Base-by-base conservation (phyloP, 2,113 vertebrate genomes). In the Ailuropoda melanoleuca region DNA sequence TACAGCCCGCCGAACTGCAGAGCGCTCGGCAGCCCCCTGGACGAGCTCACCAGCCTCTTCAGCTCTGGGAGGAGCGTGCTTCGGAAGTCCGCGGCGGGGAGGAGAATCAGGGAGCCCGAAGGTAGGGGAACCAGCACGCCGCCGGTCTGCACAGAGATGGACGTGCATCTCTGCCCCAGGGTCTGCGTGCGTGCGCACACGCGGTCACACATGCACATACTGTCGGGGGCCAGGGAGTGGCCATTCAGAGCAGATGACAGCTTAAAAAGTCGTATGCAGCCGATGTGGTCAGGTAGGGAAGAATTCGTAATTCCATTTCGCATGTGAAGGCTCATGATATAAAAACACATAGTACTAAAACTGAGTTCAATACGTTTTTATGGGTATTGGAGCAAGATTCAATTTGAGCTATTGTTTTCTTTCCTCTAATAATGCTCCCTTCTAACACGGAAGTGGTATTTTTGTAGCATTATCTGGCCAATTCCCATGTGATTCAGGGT, bases 21-120 rank as follows among this genome's bases (percentile, higher is more conserved):
- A 82, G 98, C 99, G 0, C 98, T 99, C 48, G 99, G 99, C 98
- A 99, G 99, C 98, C 99, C 99, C 1, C 99, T 99, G 87, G 99
- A 99, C 74, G 99, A 99, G 97, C 99, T 99, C 97, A 99, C 99
- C 95, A 99, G 99, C 23, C 98, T 99, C 90, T 99, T 99, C 98
- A 99, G 98, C 98, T 99, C 99, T 15, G 99, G 99, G 53, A 98
- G 99, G 97, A 99, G 99, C 60, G 98, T 99, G 85, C 99, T 99
- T 39, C 99, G 99, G 88, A 99, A 99, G 98, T 99, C 99, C 17
- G 99, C 99, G 4, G 99, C 99, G 1, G 99, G 99, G 24, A 99
- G 99, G 50, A 99, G 99, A 98, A 99, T 99, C 98, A 99, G 99
- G 97, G 99, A 99, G 48, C 99, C 98, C 77, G 99, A 99, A 98